Evolutionary conservation across 2,797 vertebrate genomes (phyloP).

Genomic region (Platalea minor): DNA sequence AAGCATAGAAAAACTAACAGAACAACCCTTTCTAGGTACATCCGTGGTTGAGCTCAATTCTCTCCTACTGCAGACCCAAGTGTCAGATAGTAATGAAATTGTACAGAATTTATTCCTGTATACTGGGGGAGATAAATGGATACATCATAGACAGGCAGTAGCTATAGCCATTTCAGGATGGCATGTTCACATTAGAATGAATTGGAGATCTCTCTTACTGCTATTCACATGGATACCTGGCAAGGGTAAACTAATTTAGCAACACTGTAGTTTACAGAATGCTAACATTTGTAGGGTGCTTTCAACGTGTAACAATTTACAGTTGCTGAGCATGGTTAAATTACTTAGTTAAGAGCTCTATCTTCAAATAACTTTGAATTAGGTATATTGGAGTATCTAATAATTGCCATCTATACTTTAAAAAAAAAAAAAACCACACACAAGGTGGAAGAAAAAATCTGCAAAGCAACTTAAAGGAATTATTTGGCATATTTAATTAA

Average conservation of each 20-base stretch:
- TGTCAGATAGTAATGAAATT: background rate
- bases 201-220: background rate
- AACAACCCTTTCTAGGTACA: background rate
- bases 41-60: background rate
- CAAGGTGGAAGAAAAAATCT: background rate
- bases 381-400: background rate
- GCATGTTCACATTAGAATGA: background rate
- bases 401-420: background rate
- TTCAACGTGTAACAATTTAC: background rate
- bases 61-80: background rate
- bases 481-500: background rate
- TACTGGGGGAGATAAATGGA: background rate
- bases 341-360: background rate
- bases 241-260: background rate
- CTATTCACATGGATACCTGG: background rate
- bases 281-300: background rate
- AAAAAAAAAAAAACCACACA: background rate
- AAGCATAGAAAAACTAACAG: background rate
- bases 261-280: background rate
- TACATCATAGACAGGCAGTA: background rate
- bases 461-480: background rate
- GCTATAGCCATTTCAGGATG: background rate
- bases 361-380: background rate
- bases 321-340: background rate
- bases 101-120: background rate